Conservation (phyloP, 2,797 vertebrate genomes). For the Characodon lateralis region DNA sequence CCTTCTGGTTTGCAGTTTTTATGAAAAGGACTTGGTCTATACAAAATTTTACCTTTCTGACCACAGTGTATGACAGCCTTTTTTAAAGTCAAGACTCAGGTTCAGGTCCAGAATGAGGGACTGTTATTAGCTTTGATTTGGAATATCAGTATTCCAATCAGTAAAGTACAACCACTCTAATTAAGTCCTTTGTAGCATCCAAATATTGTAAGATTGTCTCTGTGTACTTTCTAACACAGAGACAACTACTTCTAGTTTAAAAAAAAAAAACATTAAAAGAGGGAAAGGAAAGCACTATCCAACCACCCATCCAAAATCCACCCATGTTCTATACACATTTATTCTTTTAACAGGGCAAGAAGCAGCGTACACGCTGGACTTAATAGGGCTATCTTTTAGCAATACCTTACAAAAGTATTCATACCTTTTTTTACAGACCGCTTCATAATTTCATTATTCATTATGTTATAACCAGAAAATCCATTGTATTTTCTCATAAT, state of each 20-base stretch:
- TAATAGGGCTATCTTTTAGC: too few species aligned
- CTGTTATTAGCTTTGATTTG: too few species aligned
- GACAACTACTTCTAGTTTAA: background rate
- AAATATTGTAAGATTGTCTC: background rate
- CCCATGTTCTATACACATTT: background rate
- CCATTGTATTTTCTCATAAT: too few species aligned
- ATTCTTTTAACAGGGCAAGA: background rate
- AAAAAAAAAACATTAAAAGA: background rate
- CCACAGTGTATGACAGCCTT: background rate
- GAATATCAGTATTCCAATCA: too few species aligned
- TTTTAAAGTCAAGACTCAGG: background rate
- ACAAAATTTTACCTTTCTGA: background rate
- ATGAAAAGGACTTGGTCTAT: background rate
- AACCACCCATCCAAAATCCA: background rate
- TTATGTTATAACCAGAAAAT: too few species aligned
- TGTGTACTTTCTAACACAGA: background rate
- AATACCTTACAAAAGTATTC: too few species aligned
- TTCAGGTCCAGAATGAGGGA: background rate
- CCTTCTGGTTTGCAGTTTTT: slow-evolving; percentile 2
- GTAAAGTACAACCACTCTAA: too few species aligned
- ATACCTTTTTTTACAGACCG: too few species aligned
- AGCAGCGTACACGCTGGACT: too few species aligned
- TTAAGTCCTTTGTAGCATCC: background rate
- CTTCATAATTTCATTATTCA: background rate
- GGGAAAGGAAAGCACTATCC: background rate